Base-by-base conservation (phyloP, 2,797 vertebrate genomes). In the Sarcoramphus papa region DNA sequence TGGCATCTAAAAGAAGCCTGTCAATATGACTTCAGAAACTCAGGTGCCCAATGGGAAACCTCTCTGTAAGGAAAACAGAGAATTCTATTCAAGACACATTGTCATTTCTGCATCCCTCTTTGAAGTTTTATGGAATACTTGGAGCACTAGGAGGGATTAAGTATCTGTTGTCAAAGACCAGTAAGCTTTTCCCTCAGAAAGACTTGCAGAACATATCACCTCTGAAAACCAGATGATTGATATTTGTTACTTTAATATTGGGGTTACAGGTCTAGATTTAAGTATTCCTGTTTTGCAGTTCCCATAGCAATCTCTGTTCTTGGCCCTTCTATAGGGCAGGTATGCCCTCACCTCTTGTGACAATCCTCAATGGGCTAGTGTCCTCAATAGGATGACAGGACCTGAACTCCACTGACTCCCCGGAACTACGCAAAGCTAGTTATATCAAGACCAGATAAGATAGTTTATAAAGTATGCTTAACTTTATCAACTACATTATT, bases 341-440 rank as follows among this genome's bases (percentile, higher is more conserved):
- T 50, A 31, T 78, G 10, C 7, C 28, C 16, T 70, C 7, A 23
- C 2, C 6, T 69, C 24, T 37, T 57, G 17, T 40, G 35, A 45
- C 19, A 54, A 5, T 41, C 13, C 3, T 77, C 35, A 33, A 17
- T 47, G 19, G 21, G 10, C 14, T 41, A 35, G 11, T 41, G 16
- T 25, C 43, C 24, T 28, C 5, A 1, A n/a, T 37, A 50, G 5
- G 6, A 41, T n/a, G 24, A 37, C 9, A 33, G 21, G 33, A 70
- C 16, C 6, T 56, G 35, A 86, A 47, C 31, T 59, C 40, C 51
- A 37, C 11, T 33, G n/a, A 25, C 31, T 73, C 25, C 23, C 45
- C 0, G 0, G 56, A 70, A 27, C 5, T 14, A 31, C 4, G 3
- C 4, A 56, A 73, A 69, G 14, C 7, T 31, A 53, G 9, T 11